A percentile compares a stretch with the other conserved stretches of the same genome.
Evolutionary conservation across 2,888 invertebrate genomes (phyloP).

Genomic region (Oscheius onirici): DNA sequence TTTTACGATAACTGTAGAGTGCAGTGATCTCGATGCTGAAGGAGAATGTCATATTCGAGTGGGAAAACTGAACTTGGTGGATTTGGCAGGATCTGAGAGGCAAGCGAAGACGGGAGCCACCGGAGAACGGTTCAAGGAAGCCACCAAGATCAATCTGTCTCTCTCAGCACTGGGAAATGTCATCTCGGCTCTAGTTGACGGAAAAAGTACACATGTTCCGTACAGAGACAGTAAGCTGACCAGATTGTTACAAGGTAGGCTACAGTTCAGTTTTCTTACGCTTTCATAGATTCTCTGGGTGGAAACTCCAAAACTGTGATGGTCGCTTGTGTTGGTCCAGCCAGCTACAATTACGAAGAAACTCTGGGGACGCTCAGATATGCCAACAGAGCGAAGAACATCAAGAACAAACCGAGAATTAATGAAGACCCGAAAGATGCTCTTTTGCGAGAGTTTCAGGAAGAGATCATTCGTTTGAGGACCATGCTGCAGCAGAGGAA

Average conservation of each 20-base stretch:
- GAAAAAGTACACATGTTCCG: constrained; percentile 94
- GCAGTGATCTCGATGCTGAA: constrained; percentile 80
- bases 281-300: constrained; percentile 86
- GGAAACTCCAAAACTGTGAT: constrained; percentile 99
- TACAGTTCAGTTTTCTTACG: neutral
- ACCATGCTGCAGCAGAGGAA: constrained; percentile 54
- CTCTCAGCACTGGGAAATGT: constrained; percentile 96
- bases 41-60: constrained; percentile 78
- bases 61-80: constrained; percentile 94
- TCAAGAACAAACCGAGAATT: constrained; percentile 97
- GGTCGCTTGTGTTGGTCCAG: constrained; percentile 98
- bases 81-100: constrained; percentile 96
- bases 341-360: constrained; percentile 94
- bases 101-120: constrained; percentile 93
- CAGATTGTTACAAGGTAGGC: constrained; percentile 83
- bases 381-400: constrained; percentile 95
- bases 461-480: constrained; percentile 60
- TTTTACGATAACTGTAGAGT: constrained; percentile 96
- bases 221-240: constrained; percentile 98
- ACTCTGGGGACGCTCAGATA: constrained; percentile 82
- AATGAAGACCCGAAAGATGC: constrained; percentile 96
- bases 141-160: constrained; percentile 96
- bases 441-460: constrained; percentile 84
- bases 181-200: constrained; percentile 96
- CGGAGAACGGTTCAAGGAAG: constrained; percentile 78